Percentiles rank a stretch among this genome's conserved stretches.
These are phyloP conservation scores for Leptinotarsa texana DNA, from an alignment of 1,140 invertebrate genomes.

Conservation along the genomic window DNA sequence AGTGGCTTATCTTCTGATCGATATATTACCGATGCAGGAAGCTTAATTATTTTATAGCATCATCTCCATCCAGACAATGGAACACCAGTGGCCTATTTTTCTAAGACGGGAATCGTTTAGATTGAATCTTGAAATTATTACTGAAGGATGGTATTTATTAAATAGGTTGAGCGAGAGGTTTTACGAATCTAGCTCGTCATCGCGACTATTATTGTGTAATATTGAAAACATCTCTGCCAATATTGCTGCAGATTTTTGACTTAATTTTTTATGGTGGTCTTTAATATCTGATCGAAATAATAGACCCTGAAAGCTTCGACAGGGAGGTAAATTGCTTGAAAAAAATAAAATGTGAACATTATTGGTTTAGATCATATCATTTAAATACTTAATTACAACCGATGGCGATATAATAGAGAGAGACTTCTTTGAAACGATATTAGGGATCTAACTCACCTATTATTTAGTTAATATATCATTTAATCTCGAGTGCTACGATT, in stretches of 20 bases:
- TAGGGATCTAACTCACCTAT: constrained; percentile 23
- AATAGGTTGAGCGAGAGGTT: neutral
- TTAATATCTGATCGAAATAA: constrained; percentile 28
- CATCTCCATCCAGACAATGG: neutral
- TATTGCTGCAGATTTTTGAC: too few relatives aligned
- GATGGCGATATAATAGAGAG: constrained; percentile 29
- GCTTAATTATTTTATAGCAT: constrained; percentile 23
- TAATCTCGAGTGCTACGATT: constrained; percentile 23
- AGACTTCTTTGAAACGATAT: constrained; percentile 27
- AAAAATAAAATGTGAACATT: constrained; percentile 30
- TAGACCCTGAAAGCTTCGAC: constrained; percentile 10
- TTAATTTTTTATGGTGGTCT: constrained; percentile 21
- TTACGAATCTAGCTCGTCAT: too few relatives aligned
- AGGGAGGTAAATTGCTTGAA: constrained; percentile 28
- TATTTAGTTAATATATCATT: constrained; percentile 29
- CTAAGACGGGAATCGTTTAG: neutral
- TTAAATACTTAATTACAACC: constrained; percentile 33
- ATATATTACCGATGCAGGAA: constrained; percentile 9
- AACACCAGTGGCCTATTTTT: constrained; percentile 26
- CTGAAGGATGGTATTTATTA: neutral
- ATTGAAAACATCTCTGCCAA: too few relatives aligned
- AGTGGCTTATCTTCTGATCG: neutral
- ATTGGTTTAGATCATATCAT: constrained; percentile 31
- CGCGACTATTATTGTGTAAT: too few relatives aligned
- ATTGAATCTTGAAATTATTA: constrained; percentile 3